Evolutionary conservation across 2,797 vertebrate genomes (phyloP).

Genomic region (Cirrhinus molitorella): DNA sequence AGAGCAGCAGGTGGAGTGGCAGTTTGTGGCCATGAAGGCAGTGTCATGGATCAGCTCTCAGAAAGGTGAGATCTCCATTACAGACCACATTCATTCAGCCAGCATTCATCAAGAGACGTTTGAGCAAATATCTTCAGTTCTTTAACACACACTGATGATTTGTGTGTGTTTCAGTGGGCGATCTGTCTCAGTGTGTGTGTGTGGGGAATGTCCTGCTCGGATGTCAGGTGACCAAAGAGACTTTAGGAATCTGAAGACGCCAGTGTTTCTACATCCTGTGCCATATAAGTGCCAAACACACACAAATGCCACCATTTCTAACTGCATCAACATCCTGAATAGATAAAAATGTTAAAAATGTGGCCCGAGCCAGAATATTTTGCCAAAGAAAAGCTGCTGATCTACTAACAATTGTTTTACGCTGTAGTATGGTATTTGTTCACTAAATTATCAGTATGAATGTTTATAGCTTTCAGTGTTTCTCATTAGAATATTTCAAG

Average conservation of each 20-base stretch:
- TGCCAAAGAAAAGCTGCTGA: too few relatives aligned
- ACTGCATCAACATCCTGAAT: neutral
- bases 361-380: too few relatives aligned
- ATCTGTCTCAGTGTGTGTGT: conserved; percentile 12
- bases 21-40: conserved; percentile 82
- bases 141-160: conserved; percentile 1
- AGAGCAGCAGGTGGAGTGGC: conserved; percentile 79
- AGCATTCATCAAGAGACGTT: neutral
- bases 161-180: conserved; percentile 3
- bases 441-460: neutral
- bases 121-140: neutral
- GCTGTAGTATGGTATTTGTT: too few relatives aligned
- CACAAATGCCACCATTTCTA: neutral
- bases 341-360: neutral
- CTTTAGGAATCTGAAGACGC: neutral
- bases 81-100: conserved; percentile 6
- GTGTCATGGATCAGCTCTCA: conserved; percentile 74
- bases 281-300: neutral
- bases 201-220: neutral
- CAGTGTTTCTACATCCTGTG: neutral
- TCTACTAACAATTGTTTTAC: neutral
- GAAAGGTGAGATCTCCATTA: conserved; percentile 70
- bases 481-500: neutral
- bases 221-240: conserved; percentile 12
- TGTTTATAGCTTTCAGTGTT: neutral